These are phyloP conservation scores for Mormyrops boulengeri DNA, from an alignment of 2,797 vertebrate genomes.

Conservation along the genomic window DNA sequence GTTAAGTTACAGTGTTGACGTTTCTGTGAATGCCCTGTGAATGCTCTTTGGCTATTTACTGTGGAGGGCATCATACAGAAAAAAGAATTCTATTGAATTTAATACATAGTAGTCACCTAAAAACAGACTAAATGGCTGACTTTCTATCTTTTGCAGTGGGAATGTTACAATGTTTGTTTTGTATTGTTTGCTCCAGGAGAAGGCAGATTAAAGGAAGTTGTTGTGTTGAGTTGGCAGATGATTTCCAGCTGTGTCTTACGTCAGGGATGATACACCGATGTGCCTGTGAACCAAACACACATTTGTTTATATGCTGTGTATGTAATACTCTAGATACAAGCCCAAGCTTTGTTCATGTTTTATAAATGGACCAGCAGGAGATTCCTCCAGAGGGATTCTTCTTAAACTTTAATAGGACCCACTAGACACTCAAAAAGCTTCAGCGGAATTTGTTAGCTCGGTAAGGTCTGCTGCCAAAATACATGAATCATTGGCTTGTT, in stretches of 20 bases:
- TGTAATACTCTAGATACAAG: neutral
- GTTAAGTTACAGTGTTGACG: neutral
- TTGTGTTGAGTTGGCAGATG: neutral
- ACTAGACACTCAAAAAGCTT: neutral
- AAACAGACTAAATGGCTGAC: neutral
- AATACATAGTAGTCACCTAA: neutral
- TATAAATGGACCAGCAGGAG: neutral
- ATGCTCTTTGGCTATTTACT: neutral
- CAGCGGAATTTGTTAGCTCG: neutral
- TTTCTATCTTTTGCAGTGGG: neutral
- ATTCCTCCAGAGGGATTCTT: neutral
- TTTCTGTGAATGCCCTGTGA: neutral
- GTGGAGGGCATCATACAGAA: neutral
- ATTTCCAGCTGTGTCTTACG: neutral
- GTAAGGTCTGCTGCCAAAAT: neutral
- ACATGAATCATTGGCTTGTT: conserved; percentile 6
- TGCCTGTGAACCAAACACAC: neutral
- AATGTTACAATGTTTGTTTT: neutral
- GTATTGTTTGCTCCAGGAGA: neutral
- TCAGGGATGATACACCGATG: neutral
- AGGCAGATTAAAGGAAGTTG: neutral
- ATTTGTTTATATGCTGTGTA: neutral
- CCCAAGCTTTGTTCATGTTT: neutral
- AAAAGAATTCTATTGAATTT: neutral
- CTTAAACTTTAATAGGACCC: conserved; percentile 19